Evolutionary conservation across 2,888 invertebrate species (phyloP).

Genomic region (Pristionchus mayeri): DNA sequence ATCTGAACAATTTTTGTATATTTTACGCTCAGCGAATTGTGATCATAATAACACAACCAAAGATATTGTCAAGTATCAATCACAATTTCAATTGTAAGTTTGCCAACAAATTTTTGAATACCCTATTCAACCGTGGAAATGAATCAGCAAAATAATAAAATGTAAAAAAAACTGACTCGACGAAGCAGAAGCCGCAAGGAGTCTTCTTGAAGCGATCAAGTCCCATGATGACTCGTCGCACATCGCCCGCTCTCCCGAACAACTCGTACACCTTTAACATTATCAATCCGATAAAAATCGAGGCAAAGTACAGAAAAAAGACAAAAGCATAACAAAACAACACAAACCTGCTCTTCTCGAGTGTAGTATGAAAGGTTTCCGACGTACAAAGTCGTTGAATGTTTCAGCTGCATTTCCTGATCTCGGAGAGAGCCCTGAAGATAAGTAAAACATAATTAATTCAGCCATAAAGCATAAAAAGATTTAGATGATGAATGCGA

Average conservation of each 20-base stretch:
- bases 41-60: too few species aligned
- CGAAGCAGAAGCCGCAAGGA: constrained; percentile 99
- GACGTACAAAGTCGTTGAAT: constrained; percentile 90
- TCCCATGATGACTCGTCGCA: constrained; percentile 94
- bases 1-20: constrained; percentile 71
- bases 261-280: constrained; percentile 87
- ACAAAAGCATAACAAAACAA: background rate
- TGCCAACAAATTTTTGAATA: background rate
- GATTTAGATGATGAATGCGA: constrained; percentile 18
- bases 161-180: constrained; percentile 84
- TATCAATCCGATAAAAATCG: background rate
- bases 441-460: background rate
- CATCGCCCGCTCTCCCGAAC: constrained; percentile 94
- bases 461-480: background rate
- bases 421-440: constrained; percentile 70
- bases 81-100: too few species aligned
- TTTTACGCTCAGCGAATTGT: too few species aligned
- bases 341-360: constrained; percentile 86
- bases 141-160: background rate
- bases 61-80: too few species aligned
- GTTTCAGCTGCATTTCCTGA: constrained; percentile 84
- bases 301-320: background rate
- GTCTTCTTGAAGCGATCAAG: constrained; percentile 97
- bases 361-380: constrained; percentile 98
- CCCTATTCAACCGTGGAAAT: too few species aligned